Conservation (phyloP, 2,797 vertebrate genomes). For the Sebastes iracundus region DNA sequence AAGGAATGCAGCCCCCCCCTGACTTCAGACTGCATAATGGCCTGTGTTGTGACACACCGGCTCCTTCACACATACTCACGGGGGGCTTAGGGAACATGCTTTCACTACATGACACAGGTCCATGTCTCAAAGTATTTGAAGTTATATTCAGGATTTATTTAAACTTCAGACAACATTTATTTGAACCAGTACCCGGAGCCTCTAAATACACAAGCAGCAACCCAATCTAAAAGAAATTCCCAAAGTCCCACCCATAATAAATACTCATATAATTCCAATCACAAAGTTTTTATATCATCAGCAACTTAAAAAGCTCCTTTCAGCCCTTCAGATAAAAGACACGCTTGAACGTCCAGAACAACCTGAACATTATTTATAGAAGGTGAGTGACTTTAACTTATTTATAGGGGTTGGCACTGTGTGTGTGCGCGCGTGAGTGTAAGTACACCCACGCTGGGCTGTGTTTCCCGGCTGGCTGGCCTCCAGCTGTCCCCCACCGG, state of each 20-base stretch:
- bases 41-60: conserved; percentile 57
- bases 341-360: conserved; percentile 39
- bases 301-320: conserved; percentile 15
- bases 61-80: conserved; percentile 37
- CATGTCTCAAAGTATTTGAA: conserved; percentile 15
- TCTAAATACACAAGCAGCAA: background rate
- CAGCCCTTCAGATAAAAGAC: conserved; percentile 25
- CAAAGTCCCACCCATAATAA: background rate
- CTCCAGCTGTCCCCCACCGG: conserved; percentile 57
- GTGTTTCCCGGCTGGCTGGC: conserved; percentile 51
- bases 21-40: conserved; percentile 57
- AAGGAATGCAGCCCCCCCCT: conserved; percentile 70
- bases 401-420: conserved; percentile 61
- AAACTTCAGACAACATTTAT: background rate
- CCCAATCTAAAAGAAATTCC: background rate
- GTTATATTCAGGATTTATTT: background rate
- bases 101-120: conserved; percentile 51
- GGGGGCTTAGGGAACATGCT: conserved; percentile 34
- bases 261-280: conserved; percentile 1
- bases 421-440: background rate
- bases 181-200: background rate
- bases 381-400: conserved; percentile 67
- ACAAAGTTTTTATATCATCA: background rate
- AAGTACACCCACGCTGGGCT: conserved; percentile 18
- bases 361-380: conserved; percentile 65